Base-by-base conservation (phyloP, 2,113 vertebrate genomes). In the Andinoacara biseriatus region DNA sequence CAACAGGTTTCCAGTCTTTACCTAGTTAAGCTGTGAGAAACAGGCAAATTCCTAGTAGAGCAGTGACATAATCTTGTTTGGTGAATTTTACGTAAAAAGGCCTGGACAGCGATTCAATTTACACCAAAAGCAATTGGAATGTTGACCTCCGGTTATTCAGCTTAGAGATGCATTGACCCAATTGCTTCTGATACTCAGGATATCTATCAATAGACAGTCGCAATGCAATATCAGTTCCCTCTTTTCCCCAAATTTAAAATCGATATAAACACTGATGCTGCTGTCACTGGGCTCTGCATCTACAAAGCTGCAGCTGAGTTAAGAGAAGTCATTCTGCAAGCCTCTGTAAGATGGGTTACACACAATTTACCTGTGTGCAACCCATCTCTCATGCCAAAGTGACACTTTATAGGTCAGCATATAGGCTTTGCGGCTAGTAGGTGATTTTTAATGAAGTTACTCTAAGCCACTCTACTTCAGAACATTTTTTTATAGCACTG, bases 111-210 rank as follows among this genome's bases (percentile, higher is more conserved):
- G 52, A 65, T 83, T 79, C 22, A 82, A 13, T 57, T 76, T 78
- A 74, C 20, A 43, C 7, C 11, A 76, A 58, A 80, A 80, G 74
- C 69, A 56, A 56, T 43, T 84, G 49, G 29, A 77, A 40, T 35
- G 1, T 26, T 54, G 18, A 77, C 43, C 11, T 54, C 14, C 17
- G 24, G 24, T 31, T 18, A 76, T 54, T 49, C 46, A 59, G 40
- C 35, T 72, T 3, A 31, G 13, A 14, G 74, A 67, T 78, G 54
- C 17, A 58, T 8, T 40, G 74, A 62, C 69, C 17, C n/a, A 8
- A 58, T 22, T 65, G 31, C 76, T 72, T 24, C 31, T 11, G 11
- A 40, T 60, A 20, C 24, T 81, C 11, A 20, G 61, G 57, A 14
- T 43, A 78, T 75, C 22, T 22, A 22, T 5, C 20, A 49, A 52